Evolutionary conservation across 2,797 vertebrate genomes (phyloP).

Genomic region (Hapalemur alaotrensis): DNA sequence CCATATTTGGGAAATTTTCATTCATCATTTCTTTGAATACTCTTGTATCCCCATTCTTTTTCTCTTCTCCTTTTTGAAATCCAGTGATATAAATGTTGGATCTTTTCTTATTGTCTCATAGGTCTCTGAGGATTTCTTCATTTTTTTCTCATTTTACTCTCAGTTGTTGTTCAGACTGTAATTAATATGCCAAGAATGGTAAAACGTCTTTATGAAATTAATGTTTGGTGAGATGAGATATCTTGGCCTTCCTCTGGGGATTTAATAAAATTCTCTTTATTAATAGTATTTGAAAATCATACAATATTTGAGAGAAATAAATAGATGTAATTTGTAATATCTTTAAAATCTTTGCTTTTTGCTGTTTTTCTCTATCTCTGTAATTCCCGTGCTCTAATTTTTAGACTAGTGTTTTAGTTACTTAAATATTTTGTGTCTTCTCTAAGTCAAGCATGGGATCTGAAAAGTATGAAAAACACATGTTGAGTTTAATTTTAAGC

Average conservation of each 20-base stretch:
- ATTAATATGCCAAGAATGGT: slow-evolving; percentile 1
- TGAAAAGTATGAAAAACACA: neutral
- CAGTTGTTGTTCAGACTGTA: neutral
- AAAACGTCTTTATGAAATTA: slow-evolving; percentile 18
- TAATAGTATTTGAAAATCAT: slow-evolving; percentile 15
- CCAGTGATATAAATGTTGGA: neutral
- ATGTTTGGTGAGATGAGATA: neutral
- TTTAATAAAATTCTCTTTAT: slow-evolving; percentile 51
- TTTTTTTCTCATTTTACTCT: neutral
- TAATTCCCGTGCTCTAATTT: neutral
- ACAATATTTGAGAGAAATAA: slow-evolving; percentile 21
- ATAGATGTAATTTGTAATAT: neutral
- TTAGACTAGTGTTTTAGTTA: neutral
- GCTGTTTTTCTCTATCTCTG: neutral
- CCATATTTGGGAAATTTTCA: neutral
- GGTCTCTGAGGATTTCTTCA: neutral
- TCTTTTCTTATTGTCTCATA: neutral
- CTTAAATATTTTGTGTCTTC: neutral
- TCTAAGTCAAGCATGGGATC: neutral
- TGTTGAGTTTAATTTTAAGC: neutral
- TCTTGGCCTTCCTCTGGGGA: neutral
- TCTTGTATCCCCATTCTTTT: neutral
- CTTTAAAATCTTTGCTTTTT: slow-evolving; percentile 9
- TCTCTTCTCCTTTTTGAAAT: neutral
- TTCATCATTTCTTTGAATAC: neutral